Evolutionary conservation across 2,797 vertebrate genomes (phyloP), one percentile per base, ranked within the genome.

Genomic region (Bovichtus variegatus): DNA sequence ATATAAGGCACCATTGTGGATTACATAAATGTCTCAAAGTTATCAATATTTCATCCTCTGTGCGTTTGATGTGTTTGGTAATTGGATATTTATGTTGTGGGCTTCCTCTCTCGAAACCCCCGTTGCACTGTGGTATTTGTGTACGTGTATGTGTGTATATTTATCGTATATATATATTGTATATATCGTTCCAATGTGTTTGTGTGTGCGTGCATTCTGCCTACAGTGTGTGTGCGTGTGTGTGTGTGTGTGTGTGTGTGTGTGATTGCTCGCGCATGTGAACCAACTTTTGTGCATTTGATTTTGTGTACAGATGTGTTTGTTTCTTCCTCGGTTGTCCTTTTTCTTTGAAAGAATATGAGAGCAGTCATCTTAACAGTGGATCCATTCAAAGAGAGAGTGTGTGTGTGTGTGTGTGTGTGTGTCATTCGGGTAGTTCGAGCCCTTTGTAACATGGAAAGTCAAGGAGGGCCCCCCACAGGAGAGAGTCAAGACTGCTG

Each of bases 41-140:
- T 91, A 94, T 95, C 92, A 94, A 94, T 95, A 94, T 95, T 95
- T 94, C 84, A 95, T 94, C 87, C 84, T 89, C 88, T 90, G 90
- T 93, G 90, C 87, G 88, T 94, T 94, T 94, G 93, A 94, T 93
- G 92, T 94, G 91, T 94, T 93, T 93, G 77, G 84, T 94, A 94
- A 95, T 94, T 94, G 88, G 91, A 93, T 94, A 94, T 94, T 93
- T 92, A 93, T 94, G 92, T 92, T 78, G 83, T 87, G 89, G 71
- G 88, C 88, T 90, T 91, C 88, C 82, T 88, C 79, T 79, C 83
- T 81, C 76, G 65, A 81, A 85, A 75, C 61, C 80, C 88, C 65
- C 19, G 1, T 58, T 78, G 80, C 78, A 83, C 73, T 88, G 71
- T 80, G 40, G 76, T 72, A 71, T 80, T 71, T 78, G 74, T 85